A percentile compares a stretch with the other conserved stretches of the same genome.
Conservation (phyloP, 2,113 vertebrate genomes). For the Tenrec ecaudatus region DNA sequence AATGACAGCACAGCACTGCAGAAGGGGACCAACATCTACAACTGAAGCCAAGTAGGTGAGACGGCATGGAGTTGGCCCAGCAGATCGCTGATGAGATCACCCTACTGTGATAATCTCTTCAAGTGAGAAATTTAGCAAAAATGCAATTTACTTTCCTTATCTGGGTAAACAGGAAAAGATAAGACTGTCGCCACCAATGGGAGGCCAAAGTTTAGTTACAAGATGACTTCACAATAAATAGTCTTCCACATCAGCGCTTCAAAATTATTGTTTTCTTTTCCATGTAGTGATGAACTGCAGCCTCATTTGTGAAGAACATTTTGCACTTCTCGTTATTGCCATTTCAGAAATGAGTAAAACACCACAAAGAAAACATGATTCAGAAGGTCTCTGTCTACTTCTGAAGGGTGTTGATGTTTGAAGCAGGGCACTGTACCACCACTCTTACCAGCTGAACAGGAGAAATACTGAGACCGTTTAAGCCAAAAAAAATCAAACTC, state of each 20-base stretch:
- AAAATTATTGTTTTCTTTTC: background rate
- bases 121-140: slow-evolving; percentile 73
- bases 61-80: slow-evolving; percentile 50
- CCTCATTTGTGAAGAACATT: slow-evolving; percentile 22
- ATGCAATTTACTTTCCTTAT: slow-evolving; percentile 74
- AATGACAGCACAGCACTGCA: slow-evolving; percentile 64
- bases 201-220: background rate
- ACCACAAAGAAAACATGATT: background rate
- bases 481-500: no score
- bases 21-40: slow-evolving; percentile 15
- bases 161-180: slow-evolving; percentile 71
- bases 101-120: slow-evolving; percentile 35
- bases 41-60: slow-evolving; percentile 67
- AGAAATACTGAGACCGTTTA: no score
- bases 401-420: background rate
- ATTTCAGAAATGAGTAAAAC: background rate
- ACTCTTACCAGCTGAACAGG: no score
- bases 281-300: background rate
- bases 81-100: slow-evolving; percentile 54
- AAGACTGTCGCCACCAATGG: slow-evolving; percentile 12
- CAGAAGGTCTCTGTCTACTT: background rate
- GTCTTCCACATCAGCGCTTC: background rate
- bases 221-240: background rate
- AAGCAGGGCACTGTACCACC: background rate
- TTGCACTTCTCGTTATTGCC: slow-evolving; percentile 16